These are phyloP conservation scores for Himalopsyche kuldschensis DNA, from an alignment of 2,888 invertebrate genomes.

Conservation along the genomic window DNA sequence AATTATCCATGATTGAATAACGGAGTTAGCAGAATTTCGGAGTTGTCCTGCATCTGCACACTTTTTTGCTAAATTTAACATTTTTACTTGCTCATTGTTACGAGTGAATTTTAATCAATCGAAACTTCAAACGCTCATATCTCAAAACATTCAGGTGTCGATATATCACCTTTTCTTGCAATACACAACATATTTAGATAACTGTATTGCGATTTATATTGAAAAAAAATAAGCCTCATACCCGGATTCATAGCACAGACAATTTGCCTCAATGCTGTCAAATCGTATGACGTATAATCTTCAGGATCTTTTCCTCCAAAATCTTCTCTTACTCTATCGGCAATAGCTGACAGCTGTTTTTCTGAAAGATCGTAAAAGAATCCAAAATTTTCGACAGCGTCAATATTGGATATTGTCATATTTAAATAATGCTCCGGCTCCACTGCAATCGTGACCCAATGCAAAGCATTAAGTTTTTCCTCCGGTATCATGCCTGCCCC, in stretches of 20 bases:
- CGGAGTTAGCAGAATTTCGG: no score
- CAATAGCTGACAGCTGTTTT: slow-evolving; percentile 54
- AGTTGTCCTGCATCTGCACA: no score
- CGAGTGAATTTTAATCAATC: no score
- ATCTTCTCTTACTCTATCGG: slow-evolving; percentile 55
- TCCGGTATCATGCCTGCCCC: slow-evolving; percentile 53
- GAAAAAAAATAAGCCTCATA: slow-evolving; percentile 29
- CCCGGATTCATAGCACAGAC: slow-evolving; percentile 58
- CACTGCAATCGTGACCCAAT: slow-evolving; percentile 56
- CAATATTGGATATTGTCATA: slow-evolving; percentile 56
- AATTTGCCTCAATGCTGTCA: slow-evolving; percentile 58
- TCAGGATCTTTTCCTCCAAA: slow-evolving; percentile 59
- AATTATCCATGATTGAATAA: no score
- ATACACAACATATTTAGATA: no score
- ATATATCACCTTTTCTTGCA: no score
- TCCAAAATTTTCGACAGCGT: slow-evolving; percentile 61
- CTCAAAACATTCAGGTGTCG: no score
- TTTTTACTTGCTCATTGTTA: no score
- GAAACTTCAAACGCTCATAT: no score
- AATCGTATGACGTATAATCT: slow-evolving; percentile 61
- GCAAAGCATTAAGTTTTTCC: slow-evolving; percentile 48
- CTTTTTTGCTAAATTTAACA: no score
- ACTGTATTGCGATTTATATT: no score
- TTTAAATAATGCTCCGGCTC: slow-evolving; percentile 55
- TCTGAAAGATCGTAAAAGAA: slow-evolving; percentile 51